phyloP scores from a whole-genome alignment of 2,113 vertebrate species.

The Andinoacara biseriatus region DNA sequence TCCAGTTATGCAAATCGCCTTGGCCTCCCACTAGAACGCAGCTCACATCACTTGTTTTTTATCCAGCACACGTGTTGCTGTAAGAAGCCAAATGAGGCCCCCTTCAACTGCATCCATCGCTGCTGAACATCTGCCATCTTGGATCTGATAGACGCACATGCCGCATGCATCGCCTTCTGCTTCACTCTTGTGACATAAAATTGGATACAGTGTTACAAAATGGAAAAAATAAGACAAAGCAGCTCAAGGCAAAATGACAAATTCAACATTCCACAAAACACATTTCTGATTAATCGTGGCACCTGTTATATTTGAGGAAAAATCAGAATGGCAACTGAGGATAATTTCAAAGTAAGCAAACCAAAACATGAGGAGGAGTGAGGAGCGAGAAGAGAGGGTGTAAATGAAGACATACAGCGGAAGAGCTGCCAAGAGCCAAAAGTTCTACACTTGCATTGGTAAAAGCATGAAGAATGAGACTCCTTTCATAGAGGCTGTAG shows the following conservation, averaged over 20 bases:
- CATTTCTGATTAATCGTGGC: neutral
- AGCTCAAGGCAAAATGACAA: neutral
- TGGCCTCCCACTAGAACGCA: neutral
- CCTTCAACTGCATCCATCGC: constrained; percentile 10
- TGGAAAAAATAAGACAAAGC: neutral
- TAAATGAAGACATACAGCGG: neutral
- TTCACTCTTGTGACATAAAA: constrained; percentile 2
- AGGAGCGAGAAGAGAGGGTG: neutral
- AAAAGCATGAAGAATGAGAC: neutral
- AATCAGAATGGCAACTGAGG: neutral
- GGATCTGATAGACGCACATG: constrained; percentile 22
- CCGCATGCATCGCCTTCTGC: neutral
- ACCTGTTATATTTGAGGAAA: neutral
- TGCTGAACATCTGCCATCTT: constrained; percentile 49
- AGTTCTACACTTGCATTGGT: neutral
- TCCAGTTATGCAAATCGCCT: constrained; percentile 7
- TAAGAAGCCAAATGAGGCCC: constrained; percentile 16
- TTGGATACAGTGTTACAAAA: neutral
- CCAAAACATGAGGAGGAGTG: neutral
- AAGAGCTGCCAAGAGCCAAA: constrained; percentile 35
- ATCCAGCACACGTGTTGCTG: constrained; percentile 5
- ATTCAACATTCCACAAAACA: neutral
- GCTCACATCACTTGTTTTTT: neutral
- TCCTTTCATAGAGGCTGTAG: neutral
- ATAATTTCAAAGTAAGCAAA: neutral